Conservation (phyloP, 1,140 invertebrate species). For the Eriosoma lanigerum region DNA sequence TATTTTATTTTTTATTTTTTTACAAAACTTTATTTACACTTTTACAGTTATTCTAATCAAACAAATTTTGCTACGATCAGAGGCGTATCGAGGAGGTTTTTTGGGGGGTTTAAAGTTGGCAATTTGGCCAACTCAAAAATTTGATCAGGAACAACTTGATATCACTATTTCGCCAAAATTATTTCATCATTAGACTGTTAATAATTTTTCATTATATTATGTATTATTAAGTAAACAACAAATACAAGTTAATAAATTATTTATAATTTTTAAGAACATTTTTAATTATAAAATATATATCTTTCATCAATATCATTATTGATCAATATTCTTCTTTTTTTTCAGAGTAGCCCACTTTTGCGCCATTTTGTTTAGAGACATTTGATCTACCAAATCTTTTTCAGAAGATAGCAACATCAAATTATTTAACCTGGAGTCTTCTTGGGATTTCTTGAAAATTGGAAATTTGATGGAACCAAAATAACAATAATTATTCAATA, state of each 20-base stretch:
- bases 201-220: constrained; percentile 12
- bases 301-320: constrained; percentile 10
- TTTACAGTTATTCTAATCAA: too few species aligned
- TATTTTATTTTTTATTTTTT: too few species aligned
- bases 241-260: not conserved
- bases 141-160: not conserved
- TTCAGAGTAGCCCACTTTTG: constrained; percentile 25
- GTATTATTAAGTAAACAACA: not conserved
- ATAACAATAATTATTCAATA: not conserved
- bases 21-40: too few species aligned
- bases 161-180: not conserved
- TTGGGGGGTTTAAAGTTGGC: not conserved
- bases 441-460: constrained; percentile 5
- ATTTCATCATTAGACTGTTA: not conserved
- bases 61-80: too few species aligned
- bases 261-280: not conserved
- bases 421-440: constrained; percentile 8
- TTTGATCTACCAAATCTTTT: constrained; percentile 33
- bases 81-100: not conserved
- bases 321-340: constrained; percentile 29
- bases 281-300: constrained; percentile 11
- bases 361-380: constrained; percentile 14
- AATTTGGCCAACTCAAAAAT: not conserved
- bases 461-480: not conserved
- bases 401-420: not conserved